Percentiles rank a stretch among this genome's conserved stretches.
Conservation (phyloP, 2,888 invertebrate species). For the Oxycera nigricornis region DNA sequence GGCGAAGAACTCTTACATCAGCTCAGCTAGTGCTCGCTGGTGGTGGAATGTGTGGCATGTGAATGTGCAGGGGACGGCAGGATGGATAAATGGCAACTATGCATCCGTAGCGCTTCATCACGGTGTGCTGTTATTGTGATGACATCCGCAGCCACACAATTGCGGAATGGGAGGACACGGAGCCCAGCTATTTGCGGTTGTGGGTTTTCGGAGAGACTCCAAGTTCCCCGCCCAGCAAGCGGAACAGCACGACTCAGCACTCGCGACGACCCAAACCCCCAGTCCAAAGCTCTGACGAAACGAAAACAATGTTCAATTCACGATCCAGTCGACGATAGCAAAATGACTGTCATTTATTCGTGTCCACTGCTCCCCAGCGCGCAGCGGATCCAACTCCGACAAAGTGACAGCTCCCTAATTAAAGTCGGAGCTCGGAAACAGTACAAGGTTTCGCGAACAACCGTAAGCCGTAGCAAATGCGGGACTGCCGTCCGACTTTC, state of each 20-base stretch:
- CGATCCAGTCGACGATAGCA: constrained; percentile 14
- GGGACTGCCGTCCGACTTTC: not conserved
- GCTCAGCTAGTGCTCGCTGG: no score
- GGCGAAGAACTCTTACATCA: not conserved
- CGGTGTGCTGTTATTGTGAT: not conserved
- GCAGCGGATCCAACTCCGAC: not conserved
- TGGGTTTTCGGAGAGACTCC: not conserved
- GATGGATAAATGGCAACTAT: constrained; percentile 16
- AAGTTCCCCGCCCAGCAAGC: constrained; percentile 14
- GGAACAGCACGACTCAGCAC: not conserved
- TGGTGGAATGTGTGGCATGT: not conserved
- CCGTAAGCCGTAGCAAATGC: constrained; percentile 18
- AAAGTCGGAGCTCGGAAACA: not conserved
- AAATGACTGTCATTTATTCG: constrained; percentile 23
- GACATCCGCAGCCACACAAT: not conserved
- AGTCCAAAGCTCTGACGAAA: constrained; percentile 12
- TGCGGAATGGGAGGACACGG: constrained; percentile 12
- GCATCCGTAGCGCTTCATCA: not conserved
- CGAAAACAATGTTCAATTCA: constrained; percentile 16
- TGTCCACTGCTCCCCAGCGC: constrained; percentile 14
- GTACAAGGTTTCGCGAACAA: constrained; percentile 8
- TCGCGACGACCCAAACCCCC: not conserved
- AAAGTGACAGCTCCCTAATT: constrained; percentile 18
- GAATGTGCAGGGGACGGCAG: not conserved
- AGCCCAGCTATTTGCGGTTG: not conserved